A percentile compares a stretch with the other conserved stretches of the same genome.
Conservation (phyloP, 2,888 invertebrate genomes). For the Drosophila lacicola region DNA sequence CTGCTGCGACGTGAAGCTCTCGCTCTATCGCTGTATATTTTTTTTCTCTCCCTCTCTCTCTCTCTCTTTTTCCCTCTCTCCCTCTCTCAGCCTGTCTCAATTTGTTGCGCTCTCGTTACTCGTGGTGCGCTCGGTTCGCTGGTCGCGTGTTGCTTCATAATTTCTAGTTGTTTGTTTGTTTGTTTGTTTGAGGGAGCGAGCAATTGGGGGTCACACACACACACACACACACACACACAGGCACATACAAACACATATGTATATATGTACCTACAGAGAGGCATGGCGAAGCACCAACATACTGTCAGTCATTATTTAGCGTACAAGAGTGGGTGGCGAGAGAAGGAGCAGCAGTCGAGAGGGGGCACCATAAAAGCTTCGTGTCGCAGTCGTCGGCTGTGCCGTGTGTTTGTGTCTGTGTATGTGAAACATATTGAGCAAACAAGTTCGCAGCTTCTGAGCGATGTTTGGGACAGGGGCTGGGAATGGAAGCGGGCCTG, state of each 20-base stretch:
- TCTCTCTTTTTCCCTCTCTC: slow-evolving; percentile 7
- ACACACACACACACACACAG: slow-evolving; percentile 9
- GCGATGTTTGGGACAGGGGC: slow-evolving; percentile 42
- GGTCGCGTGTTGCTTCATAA: slow-evolving; percentile 71
- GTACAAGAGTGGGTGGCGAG: slow-evolving; percentile 58
- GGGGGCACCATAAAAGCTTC: slow-evolving; percentile 60
- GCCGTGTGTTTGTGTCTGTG: slow-evolving; percentile 55
- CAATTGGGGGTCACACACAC: slow-evolving; percentile 77
- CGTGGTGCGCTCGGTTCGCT: slow-evolving; percentile 54
- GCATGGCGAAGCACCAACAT: slow-evolving; percentile 70
- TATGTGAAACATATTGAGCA: slow-evolving; percentile 82
- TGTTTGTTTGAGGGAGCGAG: slow-evolving; percentile 74
- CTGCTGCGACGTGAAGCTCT: slow-evolving; percentile 45
- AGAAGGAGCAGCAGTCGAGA: slow-evolving; percentile 10
- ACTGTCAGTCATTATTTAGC: slow-evolving; percentile 80
- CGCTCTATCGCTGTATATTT: slow-evolving; percentile 7
- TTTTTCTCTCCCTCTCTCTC: slow-evolving; percentile 6
- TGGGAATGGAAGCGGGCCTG: slow-evolving; percentile 16
- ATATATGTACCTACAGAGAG: slow-evolving; percentile 8
- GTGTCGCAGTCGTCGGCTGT: slow-evolving; percentile 58
- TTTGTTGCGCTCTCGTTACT: slow-evolving; percentile 61
- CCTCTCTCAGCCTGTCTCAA: slow-evolving; percentile 27
- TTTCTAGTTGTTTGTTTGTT: slow-evolving; percentile 65
- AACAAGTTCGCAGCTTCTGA: slow-evolving; percentile 83
- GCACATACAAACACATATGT: slow-evolving; percentile 1